Conservation (phyloP, 1,140 invertebrate species). For the Sogatella furcifera region DNA sequence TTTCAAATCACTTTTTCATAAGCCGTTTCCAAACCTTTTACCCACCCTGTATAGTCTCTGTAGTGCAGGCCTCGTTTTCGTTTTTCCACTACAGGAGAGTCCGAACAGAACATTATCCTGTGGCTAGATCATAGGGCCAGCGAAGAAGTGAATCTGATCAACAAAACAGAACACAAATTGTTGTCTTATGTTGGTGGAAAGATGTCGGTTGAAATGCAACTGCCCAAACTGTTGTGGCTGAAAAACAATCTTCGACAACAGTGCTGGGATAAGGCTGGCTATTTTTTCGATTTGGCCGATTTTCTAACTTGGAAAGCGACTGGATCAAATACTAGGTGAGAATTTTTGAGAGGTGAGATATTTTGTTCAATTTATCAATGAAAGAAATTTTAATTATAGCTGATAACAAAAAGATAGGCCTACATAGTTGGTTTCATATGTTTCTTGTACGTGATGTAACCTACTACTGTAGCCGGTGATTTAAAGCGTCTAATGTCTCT, state of each 20-base stretch:
- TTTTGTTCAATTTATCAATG: too few relatives aligned
- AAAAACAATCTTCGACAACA: constrained; percentile 60
- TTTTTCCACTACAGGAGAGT: constrained; percentile 33
- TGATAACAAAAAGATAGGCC: too few relatives aligned
- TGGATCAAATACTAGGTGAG: constrained; percentile 51
- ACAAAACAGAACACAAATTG: constrained; percentile 59
- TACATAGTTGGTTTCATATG: too few relatives aligned
- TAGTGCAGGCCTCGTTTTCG: background rate
- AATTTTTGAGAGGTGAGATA: too few relatives aligned
- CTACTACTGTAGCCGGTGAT: too few relatives aligned
- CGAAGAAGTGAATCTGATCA: constrained; percentile 72
- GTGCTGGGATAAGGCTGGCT: constrained; percentile 54
- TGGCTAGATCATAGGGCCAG: constrained; percentile 95
- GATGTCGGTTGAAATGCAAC: constrained; percentile 91
- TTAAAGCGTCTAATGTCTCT: too few relatives aligned
- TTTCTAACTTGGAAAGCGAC: constrained; percentile 90
- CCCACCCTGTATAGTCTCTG: background rate
- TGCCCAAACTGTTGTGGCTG: constrained; percentile 91
- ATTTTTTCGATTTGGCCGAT: constrained; percentile 89
- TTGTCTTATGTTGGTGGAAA: constrained; percentile 81
- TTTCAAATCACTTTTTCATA: too few relatives aligned
- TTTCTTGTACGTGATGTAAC: too few relatives aligned
- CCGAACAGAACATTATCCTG: constrained; percentile 79
- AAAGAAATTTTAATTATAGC: too few relatives aligned
- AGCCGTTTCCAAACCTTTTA: background rate